Evolutionary conservation across 2,113 vertebrate genomes (phyloP).

Genomic region (Leptocoma aspasia): DNA sequence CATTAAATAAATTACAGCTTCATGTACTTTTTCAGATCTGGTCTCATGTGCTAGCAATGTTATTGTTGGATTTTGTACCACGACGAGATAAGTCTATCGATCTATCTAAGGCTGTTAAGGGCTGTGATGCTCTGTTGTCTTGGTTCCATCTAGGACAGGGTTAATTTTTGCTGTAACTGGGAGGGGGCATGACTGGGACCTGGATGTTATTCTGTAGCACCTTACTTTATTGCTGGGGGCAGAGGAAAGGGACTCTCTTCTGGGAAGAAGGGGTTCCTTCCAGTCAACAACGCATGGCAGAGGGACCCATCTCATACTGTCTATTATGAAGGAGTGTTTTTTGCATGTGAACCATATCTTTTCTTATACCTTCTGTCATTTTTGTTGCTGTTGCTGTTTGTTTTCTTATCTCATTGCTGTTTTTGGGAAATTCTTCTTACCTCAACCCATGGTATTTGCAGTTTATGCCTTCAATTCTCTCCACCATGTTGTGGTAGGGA

Average conservation of each 20-base stretch:
- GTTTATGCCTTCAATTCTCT: neutral
- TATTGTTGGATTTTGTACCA: neutral
- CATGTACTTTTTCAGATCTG: neutral
- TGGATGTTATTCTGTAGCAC: neutral
- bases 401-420: neutral
- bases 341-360: neutral
- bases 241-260: neutral
- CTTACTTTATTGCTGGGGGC: neutral
- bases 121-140: neutral
- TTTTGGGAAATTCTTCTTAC: neutral
- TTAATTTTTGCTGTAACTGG: neutral
- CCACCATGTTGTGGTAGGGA: neutral
- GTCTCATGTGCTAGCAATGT: neutral
- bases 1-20: neutral
- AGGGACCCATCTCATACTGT: accelerated
- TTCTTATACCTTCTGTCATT: neutral
- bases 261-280: neutral
- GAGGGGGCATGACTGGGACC: neutral
- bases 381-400: neutral
- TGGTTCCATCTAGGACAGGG: neutral
- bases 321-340: neutral
- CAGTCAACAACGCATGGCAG: neutral
- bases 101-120: neutral
- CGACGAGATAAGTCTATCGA: neutral
- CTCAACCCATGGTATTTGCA: neutral